Evolutionary conservation across 23 tunicate species (phyloP).

Genomic region (Phallusia fumigata): DNA sequence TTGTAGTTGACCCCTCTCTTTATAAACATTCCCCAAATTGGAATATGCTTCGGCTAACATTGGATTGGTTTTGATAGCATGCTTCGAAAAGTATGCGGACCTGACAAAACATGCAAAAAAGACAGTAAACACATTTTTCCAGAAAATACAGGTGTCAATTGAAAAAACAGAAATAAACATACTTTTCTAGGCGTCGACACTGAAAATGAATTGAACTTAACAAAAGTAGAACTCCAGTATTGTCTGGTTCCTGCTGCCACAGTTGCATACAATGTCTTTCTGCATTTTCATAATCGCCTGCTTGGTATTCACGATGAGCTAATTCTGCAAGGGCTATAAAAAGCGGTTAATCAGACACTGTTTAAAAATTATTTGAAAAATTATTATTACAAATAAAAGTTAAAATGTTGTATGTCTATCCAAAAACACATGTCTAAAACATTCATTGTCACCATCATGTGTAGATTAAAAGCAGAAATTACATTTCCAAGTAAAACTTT

Average conservation of each 20-base stretch:
- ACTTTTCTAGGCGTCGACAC: constrained; percentile 91
- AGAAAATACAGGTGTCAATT: background rate
- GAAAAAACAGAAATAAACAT: too few species aligned
- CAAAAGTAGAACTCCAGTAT: constrained; percentile 90
- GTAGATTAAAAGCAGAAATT: too few species aligned
- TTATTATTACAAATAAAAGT: too few species aligned
- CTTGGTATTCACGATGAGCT: constrained; percentile 98
- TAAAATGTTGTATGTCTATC: too few species aligned
- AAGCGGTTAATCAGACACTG: background rate
- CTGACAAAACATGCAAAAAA: constrained; percentile 10
- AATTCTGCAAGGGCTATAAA: constrained; percentile 73
- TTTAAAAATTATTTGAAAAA: background rate
- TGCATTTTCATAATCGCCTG: constrained; percentile 91
- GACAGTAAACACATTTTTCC: background rate
- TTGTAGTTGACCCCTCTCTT: constrained; percentile 94
- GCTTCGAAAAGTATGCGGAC: constrained; percentile 96
- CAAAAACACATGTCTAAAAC: too few species aligned
- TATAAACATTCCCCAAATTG: constrained; percentile 92
- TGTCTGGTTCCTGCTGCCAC: constrained; percentile 96
- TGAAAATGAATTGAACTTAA: constrained; percentile 98
- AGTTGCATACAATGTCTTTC: constrained; percentile 96
- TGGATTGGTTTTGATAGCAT: constrained; percentile 97
- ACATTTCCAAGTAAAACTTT: background rate
- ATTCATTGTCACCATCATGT: too few species aligned
- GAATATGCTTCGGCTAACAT: constrained; percentile 99